Percentiles rank a stretch among this genome's conserved stretches.
Evolutionary conservation across 2,113 vertebrate genomes (phyloP).

Genomic region (Psittacula cyanocephala): DNA sequence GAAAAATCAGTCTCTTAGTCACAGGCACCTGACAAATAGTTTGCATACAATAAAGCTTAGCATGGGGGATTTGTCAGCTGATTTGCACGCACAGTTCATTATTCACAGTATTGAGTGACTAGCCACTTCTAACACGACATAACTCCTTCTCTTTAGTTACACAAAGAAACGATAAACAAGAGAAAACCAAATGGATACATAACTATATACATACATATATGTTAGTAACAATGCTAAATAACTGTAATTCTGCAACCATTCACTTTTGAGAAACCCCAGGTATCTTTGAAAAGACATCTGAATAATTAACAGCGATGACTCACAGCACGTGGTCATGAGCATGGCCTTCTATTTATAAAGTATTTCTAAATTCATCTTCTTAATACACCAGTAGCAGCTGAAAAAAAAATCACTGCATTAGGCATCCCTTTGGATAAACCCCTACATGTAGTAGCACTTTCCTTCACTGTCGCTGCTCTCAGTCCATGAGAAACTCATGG

Average conservation of each 20-base stretch:
- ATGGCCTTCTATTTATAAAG: conserved; percentile 41
- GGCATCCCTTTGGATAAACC: not conserved
- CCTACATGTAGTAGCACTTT: not conserved
- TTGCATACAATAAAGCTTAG: conserved; percentile 48
- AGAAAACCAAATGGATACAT: not conserved
- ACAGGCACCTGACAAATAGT: conserved; percentile 28
- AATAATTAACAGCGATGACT: conserved; percentile 51
- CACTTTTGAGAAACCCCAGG: not conserved
- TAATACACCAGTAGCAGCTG: not conserved
- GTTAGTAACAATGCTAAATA: not conserved
- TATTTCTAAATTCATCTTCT: conserved; percentile 30
- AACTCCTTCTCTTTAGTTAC: not conserved
- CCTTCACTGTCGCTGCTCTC: not conserved
- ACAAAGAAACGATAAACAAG: not conserved
- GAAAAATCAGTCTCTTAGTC: conserved; percentile 23
- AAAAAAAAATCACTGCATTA: not conserved
- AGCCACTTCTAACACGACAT: not conserved
- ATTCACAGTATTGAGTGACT: not conserved
- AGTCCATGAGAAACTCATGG: not conserved
- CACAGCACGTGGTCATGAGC: conserved; percentile 20
- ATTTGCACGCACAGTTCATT: not conserved
- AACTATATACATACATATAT: not conserved
- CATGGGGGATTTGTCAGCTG: not conserved
- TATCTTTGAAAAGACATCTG: conserved; percentile 18
- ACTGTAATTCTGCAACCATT: not conserved